Conservation (phyloP, 92 coral and sea anemone genomes). For the Epizoanthus ramosus region DNA sequence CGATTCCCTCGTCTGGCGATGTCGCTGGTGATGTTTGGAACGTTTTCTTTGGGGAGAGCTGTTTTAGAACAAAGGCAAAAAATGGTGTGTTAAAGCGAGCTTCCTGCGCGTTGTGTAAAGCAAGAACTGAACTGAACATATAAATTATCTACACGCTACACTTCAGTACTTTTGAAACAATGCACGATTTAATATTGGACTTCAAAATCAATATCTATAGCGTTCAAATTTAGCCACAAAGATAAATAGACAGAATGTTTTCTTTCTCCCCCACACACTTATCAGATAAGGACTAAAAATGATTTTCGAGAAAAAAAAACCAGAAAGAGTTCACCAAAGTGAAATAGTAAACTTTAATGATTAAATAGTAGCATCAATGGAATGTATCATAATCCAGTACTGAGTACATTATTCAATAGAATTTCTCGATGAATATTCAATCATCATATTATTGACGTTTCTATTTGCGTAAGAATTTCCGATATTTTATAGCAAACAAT, state of each 20-base stretch:
- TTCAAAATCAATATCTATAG: neutral
- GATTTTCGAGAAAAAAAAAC: too few relatives aligned
- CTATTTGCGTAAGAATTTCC: neutral
- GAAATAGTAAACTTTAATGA: neutral
- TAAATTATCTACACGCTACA: conserved; percentile 11
- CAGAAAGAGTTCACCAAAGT: neutral
- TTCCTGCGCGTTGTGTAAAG: conserved; percentile 4
- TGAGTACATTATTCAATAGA: neutral
- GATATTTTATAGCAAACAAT: neutral
- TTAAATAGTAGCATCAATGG: neutral
- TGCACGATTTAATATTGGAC: conserved; percentile 18
- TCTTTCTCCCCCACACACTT: neutral
- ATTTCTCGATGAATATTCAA: neutral
- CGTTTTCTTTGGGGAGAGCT: conserved; percentile 36
- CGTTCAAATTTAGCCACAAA: neutral
- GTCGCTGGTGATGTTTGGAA: conserved; percentile 18
- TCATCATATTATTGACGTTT: conserved; percentile 23
- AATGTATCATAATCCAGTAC: neutral
- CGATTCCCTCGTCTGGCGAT: conserved; percentile 36
- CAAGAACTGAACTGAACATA: conserved; percentile 4
- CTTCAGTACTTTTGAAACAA: conserved; percentile 2
- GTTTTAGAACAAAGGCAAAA: conserved; percentile 11
- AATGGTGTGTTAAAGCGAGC: neutral
- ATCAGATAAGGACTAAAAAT: neutral
- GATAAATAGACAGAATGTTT: neutral